A percentile compares a stretch with the other conserved stretches of the same genome.
These are phyloP conservation scores for Monopterus albus DNA, from an alignment of 2,113 vertebrate species.

Conservation along the genomic window DNA sequence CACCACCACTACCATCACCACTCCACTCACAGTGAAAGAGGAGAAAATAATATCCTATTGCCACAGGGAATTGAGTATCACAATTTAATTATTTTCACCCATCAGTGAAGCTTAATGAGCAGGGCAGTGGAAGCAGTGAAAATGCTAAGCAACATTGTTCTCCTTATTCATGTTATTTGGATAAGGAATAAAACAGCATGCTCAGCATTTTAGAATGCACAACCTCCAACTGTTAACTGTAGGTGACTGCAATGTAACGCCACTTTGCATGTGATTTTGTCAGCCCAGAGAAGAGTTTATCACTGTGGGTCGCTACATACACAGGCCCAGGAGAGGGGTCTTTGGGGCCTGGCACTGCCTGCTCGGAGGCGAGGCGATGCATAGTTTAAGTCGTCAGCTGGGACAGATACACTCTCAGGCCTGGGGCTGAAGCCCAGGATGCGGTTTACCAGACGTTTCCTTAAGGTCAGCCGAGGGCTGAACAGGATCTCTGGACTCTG, in stretches of 20 bases:
- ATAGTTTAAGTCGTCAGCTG: slow-evolving; percentile 87
- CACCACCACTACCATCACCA: slow-evolving; percentile 56
- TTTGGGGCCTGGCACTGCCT: slow-evolving; percentile 85
- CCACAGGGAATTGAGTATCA: slow-evolving; percentile 3
- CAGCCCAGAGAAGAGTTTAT: slow-evolving; percentile 45
- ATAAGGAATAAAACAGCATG: slow-evolving; percentile 7
- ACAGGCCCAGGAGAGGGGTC: slow-evolving; percentile 95
- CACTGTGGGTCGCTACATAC: slow-evolving; percentile 85
- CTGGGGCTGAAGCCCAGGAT: slow-evolving; percentile 91
- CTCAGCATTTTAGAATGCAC: slow-evolving; percentile 52
- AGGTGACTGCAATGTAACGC: slow-evolving; percentile 14
- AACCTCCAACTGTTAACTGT: slow-evolving; percentile 9
- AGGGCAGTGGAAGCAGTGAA: slow-evolving; percentile 35
- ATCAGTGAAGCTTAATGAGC: slow-evolving; percentile 34
- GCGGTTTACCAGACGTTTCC: slow-evolving; percentile 95
- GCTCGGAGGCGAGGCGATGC: slow-evolving; percentile 79
- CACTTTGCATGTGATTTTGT: slow-evolving; percentile 42
- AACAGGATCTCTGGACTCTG: slow-evolving; percentile 85
- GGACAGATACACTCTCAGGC: slow-evolving; percentile 87
- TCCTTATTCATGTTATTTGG: not conserved
- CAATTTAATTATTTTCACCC: slow-evolving; percentile 37
- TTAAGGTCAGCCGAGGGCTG: slow-evolving; percentile 90
- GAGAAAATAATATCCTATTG: slow-evolving; percentile 3
- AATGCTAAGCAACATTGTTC: slow-evolving; percentile 43
- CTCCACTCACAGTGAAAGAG: slow-evolving; percentile 26